Percentiles rank a stretch among this genome's conserved stretches.
Conservation (phyloP, 1,140 invertebrate species). For the Battus philenor region DNA sequence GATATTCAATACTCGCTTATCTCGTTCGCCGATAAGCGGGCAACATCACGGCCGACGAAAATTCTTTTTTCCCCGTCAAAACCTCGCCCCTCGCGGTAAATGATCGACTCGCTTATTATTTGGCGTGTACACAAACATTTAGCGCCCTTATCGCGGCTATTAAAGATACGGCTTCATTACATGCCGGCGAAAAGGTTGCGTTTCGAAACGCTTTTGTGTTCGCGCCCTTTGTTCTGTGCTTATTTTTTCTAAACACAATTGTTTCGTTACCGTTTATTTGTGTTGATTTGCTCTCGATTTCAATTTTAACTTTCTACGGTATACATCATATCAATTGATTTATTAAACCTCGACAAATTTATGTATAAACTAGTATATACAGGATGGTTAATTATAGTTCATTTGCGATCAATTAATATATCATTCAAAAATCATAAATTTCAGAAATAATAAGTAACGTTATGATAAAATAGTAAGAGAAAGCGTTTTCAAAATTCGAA, state of each 20-base stretch:
- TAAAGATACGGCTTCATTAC: constrained; percentile 74
- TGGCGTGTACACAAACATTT: constrained; percentile 73
- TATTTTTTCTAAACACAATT: constrained; percentile 31
- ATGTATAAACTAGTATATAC: too few species aligned
- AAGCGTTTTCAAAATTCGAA: too few species aligned
- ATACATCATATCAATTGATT: too few species aligned
- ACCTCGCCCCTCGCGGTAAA: constrained; percentile 50
- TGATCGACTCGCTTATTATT: constrained; percentile 70
- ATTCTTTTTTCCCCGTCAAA: constrained; percentile 58
- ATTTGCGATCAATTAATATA: too few species aligned
- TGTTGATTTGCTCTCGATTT: constrained; percentile 22
- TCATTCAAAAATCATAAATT: too few species aligned
- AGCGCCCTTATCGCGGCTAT: constrained; percentile 67
- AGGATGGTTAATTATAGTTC: too few species aligned
- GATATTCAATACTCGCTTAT: constrained; percentile 57
- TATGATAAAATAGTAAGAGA: too few species aligned
- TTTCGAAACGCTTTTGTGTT: constrained; percentile 39
- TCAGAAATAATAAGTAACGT: too few species aligned
- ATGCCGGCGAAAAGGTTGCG: constrained; percentile 42
- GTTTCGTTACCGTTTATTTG: constrained; percentile 28
- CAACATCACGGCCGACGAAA: constrained; percentile 40
- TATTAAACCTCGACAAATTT: too few species aligned
- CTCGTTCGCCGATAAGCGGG: constrained; percentile 54
- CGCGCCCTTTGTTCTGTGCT: constrained; percentile 30
- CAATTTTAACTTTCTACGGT: too few species aligned